phyloP scores from a whole-genome alignment of 1,140 invertebrate species.

The Cryptotermes secundus region DNA sequence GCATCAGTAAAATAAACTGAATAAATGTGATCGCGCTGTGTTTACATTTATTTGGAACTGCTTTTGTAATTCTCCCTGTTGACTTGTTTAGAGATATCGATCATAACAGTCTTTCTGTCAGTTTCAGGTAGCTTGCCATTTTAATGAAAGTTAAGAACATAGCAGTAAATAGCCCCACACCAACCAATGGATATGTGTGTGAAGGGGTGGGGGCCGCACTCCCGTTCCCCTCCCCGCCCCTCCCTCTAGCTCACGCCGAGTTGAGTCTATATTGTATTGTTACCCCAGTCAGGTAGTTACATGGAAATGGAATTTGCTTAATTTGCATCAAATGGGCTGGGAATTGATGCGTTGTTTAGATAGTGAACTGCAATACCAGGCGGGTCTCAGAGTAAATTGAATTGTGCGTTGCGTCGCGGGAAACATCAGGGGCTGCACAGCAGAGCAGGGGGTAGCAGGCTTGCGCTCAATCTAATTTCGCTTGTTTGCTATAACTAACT shows the following conservation, averaged over 20 bases:
- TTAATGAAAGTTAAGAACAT: background rate
- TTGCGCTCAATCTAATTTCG: slow-evolving; percentile 8
- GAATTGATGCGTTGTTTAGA: slow-evolving; percentile 24
- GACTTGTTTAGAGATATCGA: background rate
- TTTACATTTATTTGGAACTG: too few species aligned
- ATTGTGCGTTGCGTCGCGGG: background rate
- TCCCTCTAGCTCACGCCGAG: background rate
- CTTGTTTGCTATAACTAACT: slow-evolving; percentile 17
- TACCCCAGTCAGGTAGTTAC: slow-evolving; percentile 25
- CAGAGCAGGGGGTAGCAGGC: background rate
- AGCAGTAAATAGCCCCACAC: background rate
- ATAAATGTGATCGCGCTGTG: too few species aligned
- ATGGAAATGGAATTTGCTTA: slow-evolving; percentile 33
- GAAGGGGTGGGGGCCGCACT: too few species aligned
- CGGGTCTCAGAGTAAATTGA: background rate
- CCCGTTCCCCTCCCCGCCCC: background rate
- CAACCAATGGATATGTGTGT: background rate
- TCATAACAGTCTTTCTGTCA: background rate
- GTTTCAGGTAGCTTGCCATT: background rate
- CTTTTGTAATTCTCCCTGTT: too few species aligned
- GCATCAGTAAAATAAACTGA: background rate
- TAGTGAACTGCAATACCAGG: slow-evolving; percentile 2
- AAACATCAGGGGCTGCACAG: background rate
- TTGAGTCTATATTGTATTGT: slow-evolving; percentile 14
- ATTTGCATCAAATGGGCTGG: slow-evolving; percentile 29